Percentiles rank a stretch among this genome's conserved stretches.
These are phyloP conservation scores for Cromileptes altivelis DNA, from an alignment of 2,113 vertebrate species.

Conservation along the genomic window DNA sequence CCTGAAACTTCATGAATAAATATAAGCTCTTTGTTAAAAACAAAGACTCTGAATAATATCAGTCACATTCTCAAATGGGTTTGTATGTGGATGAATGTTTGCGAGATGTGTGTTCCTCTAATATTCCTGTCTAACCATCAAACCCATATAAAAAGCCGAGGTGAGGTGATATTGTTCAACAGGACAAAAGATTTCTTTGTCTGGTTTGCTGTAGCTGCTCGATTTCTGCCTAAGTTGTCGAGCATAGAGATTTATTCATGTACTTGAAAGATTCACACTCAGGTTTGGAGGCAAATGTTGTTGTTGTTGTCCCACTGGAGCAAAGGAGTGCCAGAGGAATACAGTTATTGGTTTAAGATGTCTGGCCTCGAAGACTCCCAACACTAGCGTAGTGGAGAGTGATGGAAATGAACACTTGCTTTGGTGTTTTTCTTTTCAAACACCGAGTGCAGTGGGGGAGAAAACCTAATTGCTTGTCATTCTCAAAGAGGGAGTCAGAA, in stretches of 20 bases:
- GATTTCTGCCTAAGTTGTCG: neutral
- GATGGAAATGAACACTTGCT: constrained; percentile 57
- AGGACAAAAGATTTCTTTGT: constrained; percentile 11
- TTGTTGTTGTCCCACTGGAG: constrained; percentile 36
- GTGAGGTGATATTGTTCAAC: constrained; percentile 10
- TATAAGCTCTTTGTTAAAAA: constrained; percentile 20
- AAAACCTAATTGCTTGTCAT: constrained; percentile 69
- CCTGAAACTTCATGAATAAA: constrained; percentile 15
- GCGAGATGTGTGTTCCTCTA: neutral
- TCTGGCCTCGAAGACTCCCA: constrained; percentile 42
- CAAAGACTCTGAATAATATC: neutral
- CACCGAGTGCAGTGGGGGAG: constrained; percentile 34
- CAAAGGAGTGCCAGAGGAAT: constrained; percentile 1
- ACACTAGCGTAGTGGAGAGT: constrained; percentile 30
- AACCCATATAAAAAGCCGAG: neutral
- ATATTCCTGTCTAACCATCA: constrained; percentile 12
- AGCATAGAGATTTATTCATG: constrained; percentile 22
- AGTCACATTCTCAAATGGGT: neutral
- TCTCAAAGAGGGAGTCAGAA: constrained; percentile 59
- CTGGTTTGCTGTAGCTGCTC: neutral
- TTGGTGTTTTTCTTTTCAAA: constrained; percentile 63
- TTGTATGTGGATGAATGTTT: neutral
- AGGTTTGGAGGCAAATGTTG: constrained; percentile 27
- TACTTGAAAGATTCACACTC: constrained; percentile 36
- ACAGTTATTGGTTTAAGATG: constrained; percentile 50